A percentile compares a stretch with the other conserved stretches of the same genome.
Evolutionary conservation across 2,888 invertebrate genomes (phyloP).

Genomic region (Drosophila acutilabella): DNA sequence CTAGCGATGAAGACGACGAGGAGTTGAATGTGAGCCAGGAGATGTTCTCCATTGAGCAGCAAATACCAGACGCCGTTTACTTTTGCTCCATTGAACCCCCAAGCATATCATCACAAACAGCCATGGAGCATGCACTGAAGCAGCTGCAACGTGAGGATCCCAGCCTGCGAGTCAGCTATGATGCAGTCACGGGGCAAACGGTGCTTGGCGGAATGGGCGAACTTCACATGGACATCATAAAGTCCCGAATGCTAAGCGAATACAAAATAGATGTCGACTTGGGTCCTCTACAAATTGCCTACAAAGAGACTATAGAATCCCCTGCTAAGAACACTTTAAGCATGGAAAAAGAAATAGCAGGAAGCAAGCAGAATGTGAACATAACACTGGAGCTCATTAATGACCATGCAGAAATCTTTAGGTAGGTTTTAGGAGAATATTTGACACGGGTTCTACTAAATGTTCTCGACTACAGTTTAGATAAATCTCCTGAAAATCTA

Average conservation of each 20-base stretch:
- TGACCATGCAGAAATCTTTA: constrained; percentile 85
- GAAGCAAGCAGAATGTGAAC: constrained; percentile 82
- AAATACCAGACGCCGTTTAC: constrained; percentile 97
- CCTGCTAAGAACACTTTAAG: constrained; percentile 67
- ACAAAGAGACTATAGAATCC: constrained; percentile 90
- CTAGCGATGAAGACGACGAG: constrained; percentile 75
- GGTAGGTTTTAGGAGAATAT: constrained; percentile 73
- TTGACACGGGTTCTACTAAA: neutral
- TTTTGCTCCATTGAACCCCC: constrained; percentile 98
- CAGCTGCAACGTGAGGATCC: constrained; percentile 96
- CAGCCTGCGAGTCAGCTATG: constrained; percentile 90
- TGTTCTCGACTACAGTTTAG: constrained; percentile 85
- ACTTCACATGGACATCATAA: constrained; percentile 97
- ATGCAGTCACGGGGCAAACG: constrained; percentile 94
- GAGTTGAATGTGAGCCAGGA: constrained; percentile 63
- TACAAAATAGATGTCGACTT: constrained; percentile 96
- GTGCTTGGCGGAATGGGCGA: constrained; percentile 98
- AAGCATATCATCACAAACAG: constrained; percentile 89
- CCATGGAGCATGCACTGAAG: constrained; percentile 92
- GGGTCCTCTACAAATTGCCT: constrained; percentile 96
- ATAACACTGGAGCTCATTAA: constrained; percentile 84
- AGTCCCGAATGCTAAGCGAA: constrained; percentile 93
- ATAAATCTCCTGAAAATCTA: constrained; percentile 89
- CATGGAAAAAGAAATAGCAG: constrained; percentile 84
- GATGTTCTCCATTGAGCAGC: constrained; percentile 86